Conservation (phyloP, 2,888 invertebrate genomes). For the Arctia plantaginis region DNA sequence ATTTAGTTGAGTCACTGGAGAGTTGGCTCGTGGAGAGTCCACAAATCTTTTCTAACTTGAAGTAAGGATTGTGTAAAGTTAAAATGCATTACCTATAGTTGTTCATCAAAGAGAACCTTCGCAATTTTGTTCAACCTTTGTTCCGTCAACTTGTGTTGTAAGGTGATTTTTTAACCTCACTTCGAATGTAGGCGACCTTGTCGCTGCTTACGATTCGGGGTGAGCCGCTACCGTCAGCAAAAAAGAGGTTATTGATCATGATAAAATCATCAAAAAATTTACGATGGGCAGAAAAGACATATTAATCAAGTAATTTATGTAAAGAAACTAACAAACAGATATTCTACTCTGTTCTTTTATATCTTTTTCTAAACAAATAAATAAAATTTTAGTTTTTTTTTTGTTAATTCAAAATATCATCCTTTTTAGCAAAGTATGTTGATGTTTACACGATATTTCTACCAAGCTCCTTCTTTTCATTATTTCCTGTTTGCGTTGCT, state of each 20-base stretch:
- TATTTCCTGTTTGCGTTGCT: too few relatives aligned
- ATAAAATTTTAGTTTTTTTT: too few relatives aligned
- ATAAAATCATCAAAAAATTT: constrained; percentile 1
- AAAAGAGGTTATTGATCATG: constrained; percentile 15
- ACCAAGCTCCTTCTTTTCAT: too few relatives aligned
- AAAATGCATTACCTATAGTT: not conserved
- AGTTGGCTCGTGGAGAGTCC: not conserved
- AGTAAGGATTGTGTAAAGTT: not conserved
- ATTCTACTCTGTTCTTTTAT: too few relatives aligned
- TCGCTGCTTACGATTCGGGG: constrained; percentile 74
- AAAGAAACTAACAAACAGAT: too few relatives aligned
- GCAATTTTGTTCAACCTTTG: constrained; percentile 3
- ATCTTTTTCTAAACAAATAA: too few relatives aligned
- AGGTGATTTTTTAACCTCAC: constrained; percentile 58
- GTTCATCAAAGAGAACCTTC: constrained; percentile 4
- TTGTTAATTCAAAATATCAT: too few relatives aligned
- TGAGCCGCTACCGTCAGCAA: constrained; percentile 64
- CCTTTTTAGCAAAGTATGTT: too few relatives aligned
- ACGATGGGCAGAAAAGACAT: not conserved
- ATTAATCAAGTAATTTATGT: not conserved
- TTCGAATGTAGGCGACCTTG: constrained; percentile 82
- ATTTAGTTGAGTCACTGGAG: not conserved
- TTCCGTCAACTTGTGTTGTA: constrained; percentile 39
- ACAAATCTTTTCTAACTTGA: not conserved
- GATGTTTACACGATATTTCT: too few relatives aligned